Evolutionary conservation across 2,797 vertebrate species (phyloP), one percentile per base, ranked within the genome.

Genomic region (Fistularia tabacaria): DNA sequence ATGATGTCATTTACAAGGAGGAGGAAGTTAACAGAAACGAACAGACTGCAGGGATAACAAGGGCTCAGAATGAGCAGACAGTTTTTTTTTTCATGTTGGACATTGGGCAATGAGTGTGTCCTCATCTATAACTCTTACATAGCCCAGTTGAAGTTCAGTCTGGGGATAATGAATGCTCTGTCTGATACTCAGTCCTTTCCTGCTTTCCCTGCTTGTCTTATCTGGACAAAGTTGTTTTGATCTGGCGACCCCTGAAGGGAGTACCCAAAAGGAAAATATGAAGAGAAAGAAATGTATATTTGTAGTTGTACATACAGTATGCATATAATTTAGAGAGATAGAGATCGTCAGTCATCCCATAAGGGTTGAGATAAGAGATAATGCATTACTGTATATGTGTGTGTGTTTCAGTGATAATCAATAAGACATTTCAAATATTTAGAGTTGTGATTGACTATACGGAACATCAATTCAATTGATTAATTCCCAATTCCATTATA

Each of bases 81-180:
- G 85, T 81, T 69, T 74, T 43, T 46, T 13, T 67, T 44, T 74
- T 38, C 25, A 37, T 62, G 68, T 76, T 65, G 68, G 59, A 68
- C 54, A 85, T 67, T 57, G 64, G 76, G 74, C 56, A 49, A 86
- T 86, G 80, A 86, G 68, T 50, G 69, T 88, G 86, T 86, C 84
- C 76, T 84, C 79, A 79, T 66, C 77, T 73, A 83, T 88, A 87
- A 85, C 77, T 61, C 83, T 88, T 83, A 81, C 79, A 65, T 70
- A 56, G 80, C n/a, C 71, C 74, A 81, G 76, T 78, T 79, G 73
- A 69, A 81, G 83, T 76, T 85, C 73, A 77, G 75, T 83, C 76
- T 82, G 84, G 72, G 84, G 77, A 82, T 85, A 84, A 87, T 87
- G 85, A 89, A 87, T 86, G 77, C 76, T 81, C 70, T 67, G 71